phyloP scores from a whole-genome alignment of 2,797 vertebrate species.

The Clarias platycephalus region DNA sequence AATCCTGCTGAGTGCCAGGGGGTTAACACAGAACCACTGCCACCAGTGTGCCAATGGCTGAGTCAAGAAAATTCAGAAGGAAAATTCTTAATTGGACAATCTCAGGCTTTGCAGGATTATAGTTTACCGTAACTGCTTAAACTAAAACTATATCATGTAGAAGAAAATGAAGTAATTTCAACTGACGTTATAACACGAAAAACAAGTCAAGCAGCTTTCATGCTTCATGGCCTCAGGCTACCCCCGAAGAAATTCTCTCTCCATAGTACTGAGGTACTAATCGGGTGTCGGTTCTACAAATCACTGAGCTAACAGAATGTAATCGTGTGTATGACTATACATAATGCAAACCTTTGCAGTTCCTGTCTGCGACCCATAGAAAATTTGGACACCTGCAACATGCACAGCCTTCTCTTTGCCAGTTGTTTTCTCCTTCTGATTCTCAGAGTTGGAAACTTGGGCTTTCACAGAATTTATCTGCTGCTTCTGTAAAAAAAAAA shows the following conservation, averaged over 20 bases:
- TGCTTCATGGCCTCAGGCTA: background rate
- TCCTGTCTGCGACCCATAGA: slow-evolving; percentile 92
- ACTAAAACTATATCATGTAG: background rate
- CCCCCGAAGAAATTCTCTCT: background rate
- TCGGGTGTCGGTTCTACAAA: background rate
- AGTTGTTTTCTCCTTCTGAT: slow-evolving; percentile 48
- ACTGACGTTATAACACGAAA: background rate
- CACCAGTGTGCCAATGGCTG: background rate
- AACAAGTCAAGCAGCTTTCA: background rate
- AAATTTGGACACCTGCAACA: slow-evolving; percentile 84
- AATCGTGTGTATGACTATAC: background rate
- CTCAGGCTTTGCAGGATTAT: background rate
- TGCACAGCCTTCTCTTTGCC: slow-evolving; percentile 57
- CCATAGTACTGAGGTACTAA: background rate
- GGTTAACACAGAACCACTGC: background rate
- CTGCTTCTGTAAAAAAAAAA: slow-evolving; percentile 55
- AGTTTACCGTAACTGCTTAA: background rate
- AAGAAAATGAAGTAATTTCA: background rate
- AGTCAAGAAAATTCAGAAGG: background rate
- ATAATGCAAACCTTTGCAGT: slow-evolving; percentile 83
- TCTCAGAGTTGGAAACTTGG: slow-evolving; percentile 37
- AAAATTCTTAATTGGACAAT: background rate
- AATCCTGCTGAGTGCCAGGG: background rate
- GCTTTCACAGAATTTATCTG: slow-evolving; percentile 10
- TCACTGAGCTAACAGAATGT: background rate